Evolutionary conservation across 2,113 vertebrate genomes (phyloP).

Genomic region (Heptranchias perlo): DNA sequence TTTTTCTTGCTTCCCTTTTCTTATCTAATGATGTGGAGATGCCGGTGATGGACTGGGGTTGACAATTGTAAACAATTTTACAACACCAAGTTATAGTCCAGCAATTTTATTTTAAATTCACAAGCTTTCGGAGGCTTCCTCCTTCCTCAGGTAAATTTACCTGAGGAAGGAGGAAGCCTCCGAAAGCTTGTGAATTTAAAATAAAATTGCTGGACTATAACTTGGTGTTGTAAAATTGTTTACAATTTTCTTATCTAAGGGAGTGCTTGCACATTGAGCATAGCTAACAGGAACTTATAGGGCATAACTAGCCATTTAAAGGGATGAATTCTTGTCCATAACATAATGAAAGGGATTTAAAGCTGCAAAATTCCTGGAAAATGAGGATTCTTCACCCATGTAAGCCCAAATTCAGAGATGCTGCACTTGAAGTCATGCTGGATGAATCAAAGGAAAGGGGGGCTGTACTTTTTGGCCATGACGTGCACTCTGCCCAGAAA

Average conservation of each 20-base stretch:
- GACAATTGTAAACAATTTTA: too few species aligned
- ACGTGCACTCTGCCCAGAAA: not conserved
- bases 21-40: too few species aligned
- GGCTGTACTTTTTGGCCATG: not conserved
- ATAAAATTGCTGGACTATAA: too few species aligned
- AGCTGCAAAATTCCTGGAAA: not conserved
- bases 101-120: too few species aligned
- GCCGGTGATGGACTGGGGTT: too few species aligned
- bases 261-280: not conserved
- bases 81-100: too few species aligned
- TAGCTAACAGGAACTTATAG: not conserved
- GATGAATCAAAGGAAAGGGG: not conserved
- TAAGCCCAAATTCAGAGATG: not conserved
- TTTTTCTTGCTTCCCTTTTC: not conserved
- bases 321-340: not conserved
- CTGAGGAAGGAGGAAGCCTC: too few species aligned
- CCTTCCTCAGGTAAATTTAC: too few species aligned
- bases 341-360: not conserved
- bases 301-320: not conserved
- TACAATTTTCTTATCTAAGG: not conserved
- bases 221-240: too few species aligned
- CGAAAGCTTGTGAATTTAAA: too few species aligned
- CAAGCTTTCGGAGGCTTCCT: too few species aligned
- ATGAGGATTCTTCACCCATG: not conserved
- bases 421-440: not conserved